A percentile compares a stretch with the other conserved stretches of the same genome.
Evolutionary conservation across 2,888 invertebrate species (phyloP).

Genomic region (Keiferia lycopersicella): DNA sequence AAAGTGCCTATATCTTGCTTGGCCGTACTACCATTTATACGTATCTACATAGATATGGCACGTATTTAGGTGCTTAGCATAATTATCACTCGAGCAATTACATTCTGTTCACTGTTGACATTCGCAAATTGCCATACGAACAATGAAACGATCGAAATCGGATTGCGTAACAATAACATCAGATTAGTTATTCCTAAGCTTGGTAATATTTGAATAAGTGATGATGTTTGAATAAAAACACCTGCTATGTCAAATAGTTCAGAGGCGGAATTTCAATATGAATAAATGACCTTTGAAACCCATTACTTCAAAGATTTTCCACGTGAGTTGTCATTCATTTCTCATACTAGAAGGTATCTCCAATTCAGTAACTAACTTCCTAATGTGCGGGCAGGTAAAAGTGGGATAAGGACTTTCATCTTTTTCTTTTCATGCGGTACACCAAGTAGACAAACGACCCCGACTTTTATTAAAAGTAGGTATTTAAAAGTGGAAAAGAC

Average conservation of each 20-base stretch:
- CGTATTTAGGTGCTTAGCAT: not conserved
- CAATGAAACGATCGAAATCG: conserved; percentile 33
- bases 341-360: too few species aligned
- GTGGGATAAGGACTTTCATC: too few species aligned
- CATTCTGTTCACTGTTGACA: conserved; percentile 57
- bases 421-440: too few species aligned
- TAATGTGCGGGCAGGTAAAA: too few species aligned
- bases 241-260: too few species aligned
- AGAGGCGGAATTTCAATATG: not conserved
- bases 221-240: not conserved
- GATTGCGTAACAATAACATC: conserved; percentile 3
- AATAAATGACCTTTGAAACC: too few species aligned
- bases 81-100: conserved; percentile 67
- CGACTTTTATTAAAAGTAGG: too few species aligned
- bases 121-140: conserved; percentile 56
- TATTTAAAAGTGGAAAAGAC: too few species aligned
- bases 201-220: not conserved
- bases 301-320: too few species aligned
- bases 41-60: not conserved
- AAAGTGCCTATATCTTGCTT: not conserved
- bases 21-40: not conserved
- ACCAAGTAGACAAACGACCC: too few species aligned
- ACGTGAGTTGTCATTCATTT: too few species aligned
- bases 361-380: too few species aligned
- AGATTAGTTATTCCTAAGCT: not conserved